Base-by-base conservation (phyloP, 1,140 invertebrate species). In the Drosophila ambigua region DNA sequence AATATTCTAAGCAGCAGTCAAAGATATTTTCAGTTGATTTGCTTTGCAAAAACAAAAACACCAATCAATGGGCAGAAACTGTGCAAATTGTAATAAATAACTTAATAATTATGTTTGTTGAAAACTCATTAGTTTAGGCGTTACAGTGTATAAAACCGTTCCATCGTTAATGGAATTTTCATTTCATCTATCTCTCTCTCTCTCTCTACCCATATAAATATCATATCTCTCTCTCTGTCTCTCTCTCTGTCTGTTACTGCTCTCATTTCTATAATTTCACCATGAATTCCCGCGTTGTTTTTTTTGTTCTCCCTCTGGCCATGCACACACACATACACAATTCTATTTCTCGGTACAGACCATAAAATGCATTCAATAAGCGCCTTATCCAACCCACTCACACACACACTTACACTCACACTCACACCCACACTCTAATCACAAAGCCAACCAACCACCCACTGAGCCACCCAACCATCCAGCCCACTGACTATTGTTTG, bases 31-130 rank as follows among this genome's bases (percentile, higher is more conserved):
- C 82, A 81, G 82, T 87, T 88, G 54, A 87, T 64, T 72, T 67
- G 64, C 48, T 61, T 77, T 77, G 72, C 44, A 23, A 61, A 58
- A 46, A 28, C 7, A 31, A 39, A n/a, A 20, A 41, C 45, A 58
- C 31, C 23, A 20, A 28, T 41, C 24, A 48, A 8, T 35, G 52
- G 46, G 51, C 66, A 20, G 41, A 35, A 76, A 87, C 90, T 91
- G 90, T 91, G 90, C 90, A 91, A 91, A 91, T 91, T 91, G 90
- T 91, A 91, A 91, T 84, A 90, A 75, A 39, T 53, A 64, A 71
- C 46, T 66, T 46, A 63, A 71, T 45, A 63, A 71, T 81, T 79
- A 79, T 63, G 66, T 60, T 77, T 76, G 50, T 79, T 51, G 26
- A 77, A 65, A 78, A 57, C 87, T 90, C 83, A 81, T 77, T 81